Conservation (phyloP, 1,140 invertebrate genomes). For the Hylaeus volcanicus region DNA sequence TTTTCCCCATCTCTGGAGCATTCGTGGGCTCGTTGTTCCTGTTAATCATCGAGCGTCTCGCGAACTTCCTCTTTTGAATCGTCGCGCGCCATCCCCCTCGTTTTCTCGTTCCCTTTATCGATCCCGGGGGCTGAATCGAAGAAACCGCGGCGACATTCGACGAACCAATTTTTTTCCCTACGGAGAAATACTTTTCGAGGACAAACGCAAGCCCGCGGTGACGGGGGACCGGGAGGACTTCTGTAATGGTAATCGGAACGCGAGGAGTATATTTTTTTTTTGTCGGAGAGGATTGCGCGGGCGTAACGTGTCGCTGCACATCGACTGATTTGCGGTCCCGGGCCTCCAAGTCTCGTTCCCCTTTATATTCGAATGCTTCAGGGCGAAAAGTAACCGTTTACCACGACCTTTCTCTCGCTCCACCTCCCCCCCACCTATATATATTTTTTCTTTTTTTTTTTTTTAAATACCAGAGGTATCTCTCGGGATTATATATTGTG, state of each 20-base stretch:
- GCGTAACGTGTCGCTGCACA: conserved; percentile 34
- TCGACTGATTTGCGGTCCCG: conserved; percentile 17
- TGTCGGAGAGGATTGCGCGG: not conserved
- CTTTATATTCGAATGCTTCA: not conserved
- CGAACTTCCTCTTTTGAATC: conserved; percentile 34
- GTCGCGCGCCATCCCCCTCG: not conserved
- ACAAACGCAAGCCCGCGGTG: conserved; percentile 13
- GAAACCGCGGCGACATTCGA: conserved; percentile 31
- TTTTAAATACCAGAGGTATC: not conserved
- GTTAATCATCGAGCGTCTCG: conserved; percentile 60
- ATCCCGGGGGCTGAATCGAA: conserved; percentile 40
- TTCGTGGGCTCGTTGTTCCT: conserved; percentile 36
- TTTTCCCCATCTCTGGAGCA: no score
- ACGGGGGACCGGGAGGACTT: not conserved
- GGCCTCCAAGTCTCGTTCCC: not conserved
- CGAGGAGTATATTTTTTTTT: not conserved
- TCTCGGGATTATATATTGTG: not conserved
- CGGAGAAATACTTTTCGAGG: conserved; percentile 26
- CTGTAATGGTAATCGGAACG: conserved; percentile 32
- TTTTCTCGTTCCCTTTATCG: conserved; percentile 3
- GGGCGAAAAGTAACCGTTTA: not conserved
- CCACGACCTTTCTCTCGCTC: not conserved
- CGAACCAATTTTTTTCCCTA: conserved; percentile 49
- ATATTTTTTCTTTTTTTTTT: no score
- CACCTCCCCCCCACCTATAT: no score